Percentiles rank a stretch among this genome's conserved stretches.
These are phyloP conservation scores for Siniperca knerii DNA, from an alignment of 2,113 vertebrate genomes.

Conservation along the genomic window DNA sequence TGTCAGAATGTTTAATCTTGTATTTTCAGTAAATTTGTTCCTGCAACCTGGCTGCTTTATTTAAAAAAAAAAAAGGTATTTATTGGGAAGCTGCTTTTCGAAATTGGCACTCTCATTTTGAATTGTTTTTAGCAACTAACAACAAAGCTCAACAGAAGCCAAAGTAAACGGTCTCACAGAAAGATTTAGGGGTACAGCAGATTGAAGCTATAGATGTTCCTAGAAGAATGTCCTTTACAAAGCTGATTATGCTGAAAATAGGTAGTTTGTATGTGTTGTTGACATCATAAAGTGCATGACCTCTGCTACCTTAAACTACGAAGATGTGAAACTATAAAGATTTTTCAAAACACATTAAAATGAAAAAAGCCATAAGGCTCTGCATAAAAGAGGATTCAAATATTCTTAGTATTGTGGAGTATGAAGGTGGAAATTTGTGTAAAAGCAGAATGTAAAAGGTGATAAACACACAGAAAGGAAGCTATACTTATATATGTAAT, in stretches of 20 bases:
- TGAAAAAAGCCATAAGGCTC: neutral
- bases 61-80: neutral
- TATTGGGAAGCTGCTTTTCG: neutral
- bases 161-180: neutral
- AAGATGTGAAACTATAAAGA: neutral
- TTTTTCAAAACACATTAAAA: neutral
- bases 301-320: neutral
- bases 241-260: no score
- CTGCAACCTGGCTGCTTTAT: neutral
- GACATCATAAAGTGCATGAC: neutral
- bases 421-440: neutral
- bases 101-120: neutral
- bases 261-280: no score
- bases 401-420: neutral
- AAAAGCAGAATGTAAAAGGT: neutral
- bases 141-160: neutral
- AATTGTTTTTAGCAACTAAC: neutral
- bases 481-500: neutral
- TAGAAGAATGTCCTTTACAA: neutral
- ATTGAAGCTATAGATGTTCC: no score
- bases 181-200: neutral
- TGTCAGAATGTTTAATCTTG: conserved; percentile 21
- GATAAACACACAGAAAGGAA: neutral
- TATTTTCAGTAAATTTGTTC: neutral
- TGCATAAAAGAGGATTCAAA: neutral